A percentile compares a stretch with the other conserved stretches of the same genome.
Conservation (phyloP, 2,888 invertebrate species). For the Macrophya annulata region DNA sequence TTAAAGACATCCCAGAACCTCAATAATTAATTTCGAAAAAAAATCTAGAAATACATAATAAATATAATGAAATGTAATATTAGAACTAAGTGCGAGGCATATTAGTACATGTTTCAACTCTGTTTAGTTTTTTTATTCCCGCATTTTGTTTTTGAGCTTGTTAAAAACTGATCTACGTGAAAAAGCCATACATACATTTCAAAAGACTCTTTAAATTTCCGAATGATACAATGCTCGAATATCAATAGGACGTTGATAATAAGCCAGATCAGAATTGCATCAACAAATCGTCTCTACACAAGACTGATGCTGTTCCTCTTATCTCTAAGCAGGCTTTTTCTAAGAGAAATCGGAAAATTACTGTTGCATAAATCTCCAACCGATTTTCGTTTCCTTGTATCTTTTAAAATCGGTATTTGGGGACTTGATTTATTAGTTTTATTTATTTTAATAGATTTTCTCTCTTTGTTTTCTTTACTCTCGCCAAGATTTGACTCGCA, state of each 20-base stretch:
- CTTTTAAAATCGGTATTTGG: slow-evolving; percentile 45
- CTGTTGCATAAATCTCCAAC: slow-evolving; percentile 64
- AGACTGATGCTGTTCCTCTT: slow-evolving; percentile 66
- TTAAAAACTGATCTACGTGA: not conserved
- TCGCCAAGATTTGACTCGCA: slow-evolving; percentile 20
- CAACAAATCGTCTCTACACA: slow-evolving; percentile 30
- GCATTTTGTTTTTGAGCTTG: not conserved
- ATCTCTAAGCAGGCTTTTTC: slow-evolving; percentile 66
- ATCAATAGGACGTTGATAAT: not conserved
- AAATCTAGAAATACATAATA: not conserved
- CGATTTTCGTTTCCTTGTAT: slow-evolving; percentile 64
- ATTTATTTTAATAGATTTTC: slow-evolving; percentile 63
- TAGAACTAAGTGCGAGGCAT: not conserved
- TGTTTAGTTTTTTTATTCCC: not conserved
- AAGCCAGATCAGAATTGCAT: not conserved
- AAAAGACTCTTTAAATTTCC: not conserved
- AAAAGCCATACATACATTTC: not conserved
- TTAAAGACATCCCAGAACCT: not conserved
- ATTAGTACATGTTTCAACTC: not conserved
- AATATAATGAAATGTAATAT: not conserved
- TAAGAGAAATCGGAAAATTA: slow-evolving; percentile 68
- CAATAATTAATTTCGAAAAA: not conserved
- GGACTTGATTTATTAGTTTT: slow-evolving; percentile 24
- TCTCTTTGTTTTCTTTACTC: slow-evolving; percentile 44
- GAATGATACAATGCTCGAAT: not conserved